phyloP scores from a whole-genome alignment of 2,888 invertebrate species.

The Zygothrica quintamaculata region DNA sequence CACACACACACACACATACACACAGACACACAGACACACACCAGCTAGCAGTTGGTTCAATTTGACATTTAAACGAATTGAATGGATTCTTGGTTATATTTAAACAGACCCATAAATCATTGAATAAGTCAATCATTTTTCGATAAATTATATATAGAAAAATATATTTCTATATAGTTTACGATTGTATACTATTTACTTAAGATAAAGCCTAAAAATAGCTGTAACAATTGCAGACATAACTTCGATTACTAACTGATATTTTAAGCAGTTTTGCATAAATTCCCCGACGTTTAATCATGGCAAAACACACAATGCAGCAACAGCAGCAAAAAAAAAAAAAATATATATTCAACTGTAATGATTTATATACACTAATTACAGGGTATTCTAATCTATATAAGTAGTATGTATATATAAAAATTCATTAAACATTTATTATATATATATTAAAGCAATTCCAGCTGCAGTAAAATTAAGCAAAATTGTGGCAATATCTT shows the following conservation, averaged over 20 bases:
- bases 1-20: neutral
- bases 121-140: neutral
- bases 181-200: too few species aligned
- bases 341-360: slow-evolving; percentile 3
- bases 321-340: slow-evolving; percentile 28
- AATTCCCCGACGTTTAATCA: slow-evolving; percentile 61
- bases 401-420: too few species aligned
- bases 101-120: neutral
- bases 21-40: neutral
- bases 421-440: too few species aligned
- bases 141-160: too few species aligned
- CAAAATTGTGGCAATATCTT: too few species aligned
- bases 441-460: too few species aligned
- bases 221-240: slow-evolving; percentile 6
- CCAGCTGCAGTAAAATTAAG: too few species aligned
- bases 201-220: too few species aligned
- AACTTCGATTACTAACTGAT: too few species aligned
- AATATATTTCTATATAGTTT: too few species aligned
- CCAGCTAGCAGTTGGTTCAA: too few species aligned
- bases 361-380: slow-evolving; percentile 16
- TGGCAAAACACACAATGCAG: slow-evolving; percentile 22
- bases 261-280: slow-evolving; percentile 22
- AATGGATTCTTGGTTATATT: neutral
- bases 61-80: slow-evolving; percentile 4
- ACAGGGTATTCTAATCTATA: too few species aligned